These are phyloP conservation scores for Dysidea cf. avara DNA, from an alignment of 37 sponge, comb jelly and placozoan species.

Conservation along the genomic window DNA sequence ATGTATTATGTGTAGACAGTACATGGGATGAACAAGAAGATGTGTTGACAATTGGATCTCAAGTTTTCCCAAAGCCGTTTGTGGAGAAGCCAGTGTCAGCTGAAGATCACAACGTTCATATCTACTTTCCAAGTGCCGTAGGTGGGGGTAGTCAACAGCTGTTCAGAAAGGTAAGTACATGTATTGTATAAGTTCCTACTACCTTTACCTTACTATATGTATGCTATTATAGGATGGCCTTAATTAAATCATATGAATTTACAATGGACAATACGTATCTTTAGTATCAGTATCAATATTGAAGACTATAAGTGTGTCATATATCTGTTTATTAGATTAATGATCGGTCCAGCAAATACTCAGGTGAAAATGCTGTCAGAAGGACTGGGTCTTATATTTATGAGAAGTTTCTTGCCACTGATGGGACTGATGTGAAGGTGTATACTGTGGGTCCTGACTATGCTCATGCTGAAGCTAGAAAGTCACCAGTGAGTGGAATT, in stretches of 20 bases:
- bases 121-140: slow-evolving; percentile 91
- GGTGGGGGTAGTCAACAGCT: slow-evolving; percentile 92
- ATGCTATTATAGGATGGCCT: no score
- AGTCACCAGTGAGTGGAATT: slow-evolving; percentile 88
- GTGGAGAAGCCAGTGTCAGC: slow-evolving; percentile 95
- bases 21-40: slow-evolving; percentile 67
- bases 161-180: slow-evolving; percentile 82
- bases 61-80: slow-evolving; percentile 89
- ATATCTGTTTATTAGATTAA: slow-evolving; percentile 41
- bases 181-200: no score
- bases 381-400: slow-evolving; percentile 89
- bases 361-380: slow-evolving; percentile 59
- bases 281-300: no score
- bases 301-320: no score
- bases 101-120: slow-evolving; percentile 92
- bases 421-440: slow-evolving; percentile 96
- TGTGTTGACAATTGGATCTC: slow-evolving; percentile 63
- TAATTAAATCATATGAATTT: no score
- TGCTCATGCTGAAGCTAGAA: slow-evolving; percentile 97
- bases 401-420: slow-evolving; percentile 94
- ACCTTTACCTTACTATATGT: no score
- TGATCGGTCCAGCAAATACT: slow-evolving; percentile 78
- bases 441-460: slow-evolving; percentile 95
- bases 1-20: no score
- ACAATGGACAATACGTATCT: no score